A percentile compares a stretch with the other conserved stretches of the same genome.
Conservation (phyloP, 2,797 vertebrate species). For the Cynodonichthys magdalenae region DNA sequence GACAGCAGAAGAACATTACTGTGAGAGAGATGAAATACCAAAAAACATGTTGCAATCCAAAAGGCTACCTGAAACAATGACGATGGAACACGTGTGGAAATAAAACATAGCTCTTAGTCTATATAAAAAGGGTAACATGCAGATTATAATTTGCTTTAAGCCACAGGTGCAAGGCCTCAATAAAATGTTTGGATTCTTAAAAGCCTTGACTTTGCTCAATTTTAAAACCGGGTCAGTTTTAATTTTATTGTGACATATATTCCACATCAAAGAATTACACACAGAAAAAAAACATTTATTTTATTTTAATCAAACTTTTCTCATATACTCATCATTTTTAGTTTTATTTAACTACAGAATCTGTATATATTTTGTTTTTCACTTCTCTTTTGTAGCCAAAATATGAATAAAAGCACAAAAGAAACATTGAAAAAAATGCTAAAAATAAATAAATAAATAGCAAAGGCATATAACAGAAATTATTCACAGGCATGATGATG, state of each 20-base stretch:
- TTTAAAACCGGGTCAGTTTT: neutral
- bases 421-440: neutral
- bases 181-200: neutral
- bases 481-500: neutral
- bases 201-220: neutral
- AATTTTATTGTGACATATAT: conserved; percentile 14
- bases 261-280: neutral
- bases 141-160: neutral
- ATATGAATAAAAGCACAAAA: neutral
- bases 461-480: neutral
- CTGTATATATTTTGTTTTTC: no score
- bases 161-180: neutral
- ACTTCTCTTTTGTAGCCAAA: neutral
- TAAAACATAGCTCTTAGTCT: neutral
- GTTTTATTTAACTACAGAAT: no score
- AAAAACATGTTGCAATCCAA: neutral
- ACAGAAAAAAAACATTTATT: no score
- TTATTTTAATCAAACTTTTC: no score
- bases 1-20: neutral
- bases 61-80: neutral
- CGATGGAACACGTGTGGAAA: neutral
- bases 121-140: neutral
- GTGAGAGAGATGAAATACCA: neutral
- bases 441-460: neutral
- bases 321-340: no score